These are phyloP conservation scores for Drosophila koepferae DNA, from an alignment of 2,888 invertebrate genomes.

Conservation along the genomic window DNA sequence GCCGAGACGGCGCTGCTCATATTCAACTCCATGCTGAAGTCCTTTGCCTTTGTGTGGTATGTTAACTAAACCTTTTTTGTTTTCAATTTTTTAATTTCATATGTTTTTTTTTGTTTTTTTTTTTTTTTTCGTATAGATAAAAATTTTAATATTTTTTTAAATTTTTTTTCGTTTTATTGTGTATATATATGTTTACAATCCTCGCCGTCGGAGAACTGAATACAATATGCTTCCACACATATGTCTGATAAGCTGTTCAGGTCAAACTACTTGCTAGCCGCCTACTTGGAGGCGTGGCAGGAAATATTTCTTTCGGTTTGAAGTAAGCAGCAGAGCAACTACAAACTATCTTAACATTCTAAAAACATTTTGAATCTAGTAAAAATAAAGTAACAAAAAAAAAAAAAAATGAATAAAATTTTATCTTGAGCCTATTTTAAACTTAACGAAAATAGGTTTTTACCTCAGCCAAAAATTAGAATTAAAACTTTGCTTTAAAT, in stretches of 20 bases:
- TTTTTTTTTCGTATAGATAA: constrained; percentile 11
- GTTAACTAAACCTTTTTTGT: not conserved
- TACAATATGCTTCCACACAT: not conserved
- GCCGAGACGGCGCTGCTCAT: constrained; percentile 32
- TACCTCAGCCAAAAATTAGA: no score
- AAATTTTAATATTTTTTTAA: not conserved
- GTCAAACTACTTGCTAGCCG: not conserved
- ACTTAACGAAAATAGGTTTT: no score
- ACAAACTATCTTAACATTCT: not conserved
- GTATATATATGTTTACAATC: constrained; percentile 23
- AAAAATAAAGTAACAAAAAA: no score
- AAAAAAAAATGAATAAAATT: no score
- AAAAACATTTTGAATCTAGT: no score
- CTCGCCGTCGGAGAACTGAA: constrained; percentile 23
- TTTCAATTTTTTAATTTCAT: not conserved
- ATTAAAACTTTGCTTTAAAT: not conserved
- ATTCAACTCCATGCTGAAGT: constrained; percentile 17
- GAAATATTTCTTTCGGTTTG: not conserved
- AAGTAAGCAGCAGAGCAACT: not conserved
- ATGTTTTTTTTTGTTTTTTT: not conserved
- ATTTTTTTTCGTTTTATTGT: constrained; percentile 10
- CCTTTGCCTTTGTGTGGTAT: not conserved
- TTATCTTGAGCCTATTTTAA: no score
- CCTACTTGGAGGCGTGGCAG: constrained; percentile 6
- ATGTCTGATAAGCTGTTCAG: no score